These are phyloP conservation scores for Melieria picta DNA, from an alignment of 2,888 invertebrate species.

Conservation along the genomic window DNA sequence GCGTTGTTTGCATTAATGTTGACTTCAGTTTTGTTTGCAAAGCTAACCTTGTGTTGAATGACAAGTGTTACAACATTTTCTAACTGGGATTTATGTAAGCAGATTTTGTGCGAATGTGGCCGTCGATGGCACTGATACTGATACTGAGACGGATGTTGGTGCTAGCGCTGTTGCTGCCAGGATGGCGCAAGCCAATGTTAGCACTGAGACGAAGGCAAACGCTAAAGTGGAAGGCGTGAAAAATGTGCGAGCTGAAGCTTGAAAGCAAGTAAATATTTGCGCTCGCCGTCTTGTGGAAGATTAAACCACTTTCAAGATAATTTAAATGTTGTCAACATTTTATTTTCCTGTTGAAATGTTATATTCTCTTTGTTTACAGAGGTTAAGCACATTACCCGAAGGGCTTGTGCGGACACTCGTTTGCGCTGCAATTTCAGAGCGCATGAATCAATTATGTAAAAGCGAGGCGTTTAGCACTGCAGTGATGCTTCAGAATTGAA, in stretches of 20 bases:
- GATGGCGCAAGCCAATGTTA: not conserved
- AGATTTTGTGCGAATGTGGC: not conserved
- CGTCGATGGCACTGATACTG: not conserved
- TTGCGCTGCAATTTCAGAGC: not conserved
- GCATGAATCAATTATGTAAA: too few species aligned
- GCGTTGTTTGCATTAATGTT: slow-evolving; percentile 12
- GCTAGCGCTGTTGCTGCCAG: not conserved
- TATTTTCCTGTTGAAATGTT: slow-evolving; percentile 25
- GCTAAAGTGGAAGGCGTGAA: not conserved
- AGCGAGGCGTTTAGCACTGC: too few species aligned
- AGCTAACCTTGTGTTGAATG: slow-evolving; percentile 31
- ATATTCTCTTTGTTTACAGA: slow-evolving; percentile 29
- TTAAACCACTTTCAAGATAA: slow-evolving; percentile 58
- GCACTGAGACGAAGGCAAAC: not conserved
- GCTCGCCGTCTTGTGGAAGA: slow-evolving; percentile 35
- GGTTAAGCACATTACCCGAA: slow-evolving; percentile 33
- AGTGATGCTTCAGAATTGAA: too few species aligned
- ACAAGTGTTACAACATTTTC: slow-evolving; percentile 21
- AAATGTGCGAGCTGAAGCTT: slow-evolving; percentile 18
- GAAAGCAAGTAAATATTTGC: slow-evolving; percentile 38
- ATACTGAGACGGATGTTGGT: not conserved
- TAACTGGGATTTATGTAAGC: slow-evolving; percentile 30
- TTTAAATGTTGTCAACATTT: slow-evolving; percentile 57
- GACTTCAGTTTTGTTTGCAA: slow-evolving; percentile 20
- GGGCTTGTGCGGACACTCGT: slow-evolving; percentile 19